A percentile compares a stretch with the other conserved stretches of the same genome.
phyloP scores from a whole-genome alignment of 2,888 invertebrate genomes.

The Plagiodera versicolora region DNA sequence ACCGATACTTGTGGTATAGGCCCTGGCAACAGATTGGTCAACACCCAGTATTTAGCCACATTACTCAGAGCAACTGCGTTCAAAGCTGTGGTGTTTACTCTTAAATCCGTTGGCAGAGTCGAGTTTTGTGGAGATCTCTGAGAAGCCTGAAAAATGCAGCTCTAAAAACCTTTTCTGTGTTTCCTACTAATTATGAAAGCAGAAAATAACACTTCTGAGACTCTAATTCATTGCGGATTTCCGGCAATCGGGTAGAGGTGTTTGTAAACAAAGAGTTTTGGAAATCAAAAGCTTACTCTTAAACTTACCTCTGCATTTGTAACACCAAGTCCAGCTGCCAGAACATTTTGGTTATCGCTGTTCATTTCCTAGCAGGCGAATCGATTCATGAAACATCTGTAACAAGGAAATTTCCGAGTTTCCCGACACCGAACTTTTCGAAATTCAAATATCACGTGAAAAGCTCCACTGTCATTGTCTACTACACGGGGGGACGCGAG shows the following conservation, averaged over 20 bases:
- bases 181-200: too few species aligned
- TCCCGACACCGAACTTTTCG: conserved; percentile 1
- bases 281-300: conserved; percentile 5
- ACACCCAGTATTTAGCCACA: conserved; percentile 83
- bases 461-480: conserved; percentile 64
- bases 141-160: conserved; percentile 49
- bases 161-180: too few species aligned
- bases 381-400: background rate
- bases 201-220: background rate
- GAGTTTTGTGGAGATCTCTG: conserved; percentile 58
- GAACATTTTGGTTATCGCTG: conserved; percentile 60
- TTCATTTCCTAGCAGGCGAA: conserved; percentile 47
- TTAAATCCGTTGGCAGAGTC: conserved; percentile 62
- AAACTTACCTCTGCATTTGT: conserved; percentile 60
- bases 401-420: background rate
- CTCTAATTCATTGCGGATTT: too few species aligned
- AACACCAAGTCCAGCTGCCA: conserved; percentile 59
- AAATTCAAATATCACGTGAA: conserved; percentile 52
- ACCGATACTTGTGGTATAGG: conserved; percentile 76
- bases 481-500: conserved; percentile 60
- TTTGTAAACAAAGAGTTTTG: background rate
- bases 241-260: too few species aligned
- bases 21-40: conserved; percentile 78
- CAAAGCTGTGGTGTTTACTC: conserved; percentile 67
- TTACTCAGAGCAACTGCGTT: conserved; percentile 72